Conservation (phyloP, 2,113 vertebrate species). For the Gracilinanus agilis region DNA sequence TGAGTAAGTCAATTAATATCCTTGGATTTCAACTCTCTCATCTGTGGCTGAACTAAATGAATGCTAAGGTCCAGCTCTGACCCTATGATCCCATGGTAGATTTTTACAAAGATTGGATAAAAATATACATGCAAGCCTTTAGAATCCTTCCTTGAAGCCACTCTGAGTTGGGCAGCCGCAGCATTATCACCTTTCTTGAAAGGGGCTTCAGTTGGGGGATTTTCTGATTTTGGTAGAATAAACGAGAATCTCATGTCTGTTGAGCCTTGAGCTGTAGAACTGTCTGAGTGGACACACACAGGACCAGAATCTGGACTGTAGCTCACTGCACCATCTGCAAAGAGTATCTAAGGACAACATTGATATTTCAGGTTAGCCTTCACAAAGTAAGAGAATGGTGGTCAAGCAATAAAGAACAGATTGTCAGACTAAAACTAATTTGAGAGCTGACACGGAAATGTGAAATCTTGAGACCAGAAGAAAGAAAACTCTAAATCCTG, state of each 20-base stretch:
- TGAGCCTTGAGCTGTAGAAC: slow-evolving; percentile 22
- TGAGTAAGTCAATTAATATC: neutral
- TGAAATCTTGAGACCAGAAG: neutral
- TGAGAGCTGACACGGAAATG: neutral
- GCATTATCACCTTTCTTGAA: slow-evolving; percentile 83
- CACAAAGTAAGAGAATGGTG: neutral
- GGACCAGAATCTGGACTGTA: slow-evolving; percentile 89
- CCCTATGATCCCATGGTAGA: neutral
- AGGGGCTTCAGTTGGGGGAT: slow-evolving; percentile 43
- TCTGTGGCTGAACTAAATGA: neutral
- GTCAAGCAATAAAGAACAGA: neutral
- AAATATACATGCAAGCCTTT: neutral
- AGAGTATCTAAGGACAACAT: slow-evolving; percentile 88
- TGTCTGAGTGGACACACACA: slow-evolving; percentile 70
- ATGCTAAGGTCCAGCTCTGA: neutral
- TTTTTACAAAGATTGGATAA: neutral
- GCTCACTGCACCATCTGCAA: slow-evolving; percentile 92
- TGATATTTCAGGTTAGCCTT: neutral
- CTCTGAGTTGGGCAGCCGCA: neutral
- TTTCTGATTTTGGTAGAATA: slow-evolving; percentile 65
- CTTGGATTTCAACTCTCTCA: neutral
- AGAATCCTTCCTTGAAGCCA: slow-evolving; percentile 24
- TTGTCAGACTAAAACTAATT: neutral
- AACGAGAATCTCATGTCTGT: neutral
- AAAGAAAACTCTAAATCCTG: neutral